phyloP scores from a whole-genome alignment of 53 echinoderm and acorn worm species.

The Holothuria scabra region DNA sequence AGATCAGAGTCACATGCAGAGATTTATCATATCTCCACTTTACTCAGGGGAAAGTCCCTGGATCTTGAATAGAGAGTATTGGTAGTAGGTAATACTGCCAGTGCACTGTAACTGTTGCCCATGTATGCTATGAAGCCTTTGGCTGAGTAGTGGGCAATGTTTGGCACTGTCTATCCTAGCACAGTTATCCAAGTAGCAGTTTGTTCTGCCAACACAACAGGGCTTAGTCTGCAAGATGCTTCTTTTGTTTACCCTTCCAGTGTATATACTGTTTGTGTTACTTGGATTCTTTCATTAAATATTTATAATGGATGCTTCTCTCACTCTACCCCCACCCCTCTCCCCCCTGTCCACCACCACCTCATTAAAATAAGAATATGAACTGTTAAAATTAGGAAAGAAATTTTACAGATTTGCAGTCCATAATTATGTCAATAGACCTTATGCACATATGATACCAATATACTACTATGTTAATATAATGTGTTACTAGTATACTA shows the following conservation, averaged over 20 bases:
- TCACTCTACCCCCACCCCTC: too few species aligned
- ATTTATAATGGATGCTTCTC: too few species aligned
- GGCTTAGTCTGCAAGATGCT: conserved; percentile 30
- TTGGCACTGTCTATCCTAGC: conserved; percentile 6
- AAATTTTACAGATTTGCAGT: too few species aligned
- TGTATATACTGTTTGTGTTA: too few species aligned
- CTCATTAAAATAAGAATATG: too few species aligned
- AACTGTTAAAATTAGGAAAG: too few species aligned
- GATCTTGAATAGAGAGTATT: conserved; percentile 20
- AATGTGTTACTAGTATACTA: too few species aligned
- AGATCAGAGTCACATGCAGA: conserved; percentile 26
- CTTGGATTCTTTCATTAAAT: too few species aligned
- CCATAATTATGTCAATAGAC: too few species aligned
- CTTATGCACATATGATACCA: too few species aligned
- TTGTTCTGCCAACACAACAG: conserved; percentile 15
- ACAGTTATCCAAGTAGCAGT: conserved; percentile 28
- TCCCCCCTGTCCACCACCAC: too few species aligned
- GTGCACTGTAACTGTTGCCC: not conserved
- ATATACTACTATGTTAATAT: too few species aligned
- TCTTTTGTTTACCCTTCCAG: not conserved
- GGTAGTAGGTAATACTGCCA: conserved; percentile 4
- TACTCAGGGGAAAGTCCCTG: conserved; percentile 40
- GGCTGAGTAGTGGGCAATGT: conserved; percentile 9
- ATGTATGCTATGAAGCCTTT: not conserved
- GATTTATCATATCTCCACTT: conserved; percentile 14